A percentile compares a stretch with the other conserved stretches of the same genome.
These are phyloP conservation scores for Heliocidaris erythrogramma DNA, from an alignment of 35 echinoderm and acorn worm species.

Conservation along the genomic window DNA sequence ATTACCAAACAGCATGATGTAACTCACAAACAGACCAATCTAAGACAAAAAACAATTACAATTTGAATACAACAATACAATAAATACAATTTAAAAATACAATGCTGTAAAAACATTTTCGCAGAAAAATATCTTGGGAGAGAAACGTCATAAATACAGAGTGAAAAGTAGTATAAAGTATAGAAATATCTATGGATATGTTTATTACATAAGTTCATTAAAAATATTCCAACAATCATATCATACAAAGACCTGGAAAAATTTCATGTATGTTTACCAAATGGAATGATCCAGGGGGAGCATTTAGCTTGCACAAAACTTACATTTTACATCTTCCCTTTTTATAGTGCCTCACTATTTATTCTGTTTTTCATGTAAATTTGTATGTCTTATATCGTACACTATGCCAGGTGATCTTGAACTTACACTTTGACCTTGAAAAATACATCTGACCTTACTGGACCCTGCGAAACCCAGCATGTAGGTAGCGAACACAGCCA, in stretches of 20 bases:
- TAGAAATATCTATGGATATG: no score
- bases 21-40: conserved; percentile 78
- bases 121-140: not conserved
- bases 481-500: conserved; percentile 93
- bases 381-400: not conserved
- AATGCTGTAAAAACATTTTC: no score
- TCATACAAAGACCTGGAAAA: no score
- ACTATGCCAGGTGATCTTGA: not conserved
- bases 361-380: not conserved
- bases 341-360: no score
- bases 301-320: no score
- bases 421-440: conserved; percentile 95
- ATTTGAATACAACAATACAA: not conserved
- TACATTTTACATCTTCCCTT: no score
- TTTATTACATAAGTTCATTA: no score
- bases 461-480: conserved; percentile 74
- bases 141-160: no score
- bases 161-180: no score
- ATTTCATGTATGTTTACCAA: no score
- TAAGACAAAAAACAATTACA: conserved; percentile 38
- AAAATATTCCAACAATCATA: no score
- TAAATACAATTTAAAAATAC: not conserved
- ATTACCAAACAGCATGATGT: conserved; percentile 92
- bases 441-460: conserved; percentile 71
- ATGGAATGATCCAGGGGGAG: no score